Conservation (phyloP, 2,797 vertebrate genomes). For the Syngnathus acus region DNA sequence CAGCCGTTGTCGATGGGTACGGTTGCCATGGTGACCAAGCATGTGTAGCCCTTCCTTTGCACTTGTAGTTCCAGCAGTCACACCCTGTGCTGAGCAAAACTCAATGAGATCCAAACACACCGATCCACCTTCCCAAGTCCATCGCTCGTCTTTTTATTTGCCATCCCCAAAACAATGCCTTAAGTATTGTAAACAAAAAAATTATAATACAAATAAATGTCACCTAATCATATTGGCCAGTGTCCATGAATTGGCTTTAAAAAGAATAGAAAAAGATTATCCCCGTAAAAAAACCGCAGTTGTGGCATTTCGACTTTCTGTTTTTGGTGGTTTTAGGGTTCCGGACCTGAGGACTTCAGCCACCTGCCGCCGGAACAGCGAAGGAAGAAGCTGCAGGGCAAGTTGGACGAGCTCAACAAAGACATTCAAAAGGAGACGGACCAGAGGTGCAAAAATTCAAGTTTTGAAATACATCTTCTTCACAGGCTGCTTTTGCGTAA, state of each 20-base stretch:
- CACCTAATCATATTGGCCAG: too few relatives aligned
- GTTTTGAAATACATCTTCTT: not conserved
- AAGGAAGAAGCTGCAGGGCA: conserved; percentile 94
- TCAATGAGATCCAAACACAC: conserved; percentile 24
- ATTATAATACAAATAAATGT: too few relatives aligned
- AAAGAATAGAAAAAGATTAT: too few relatives aligned
- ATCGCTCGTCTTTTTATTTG: not conserved
- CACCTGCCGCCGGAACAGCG: conserved; percentile 96
- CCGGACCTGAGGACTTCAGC: conserved; percentile 93
- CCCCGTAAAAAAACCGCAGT: too few relatives aligned
- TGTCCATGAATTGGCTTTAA: too few relatives aligned
- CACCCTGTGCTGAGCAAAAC: conserved; percentile 20
- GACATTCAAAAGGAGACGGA: conserved; percentile 96
- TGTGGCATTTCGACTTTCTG: not conserved
- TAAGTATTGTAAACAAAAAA: too few relatives aligned
- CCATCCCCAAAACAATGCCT: too few relatives aligned
- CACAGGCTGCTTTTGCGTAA: not conserved
- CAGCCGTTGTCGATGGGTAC: not conserved
- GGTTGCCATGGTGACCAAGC: conserved; percentile 33
- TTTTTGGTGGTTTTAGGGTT: conserved; percentile 68
- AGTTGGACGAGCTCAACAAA: conserved; percentile 88
- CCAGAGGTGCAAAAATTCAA: conserved; percentile 74
- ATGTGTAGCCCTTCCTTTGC: conserved; percentile 5
- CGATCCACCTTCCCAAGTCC: conserved; percentile 47
- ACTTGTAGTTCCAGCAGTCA: conserved; percentile 33